Base-by-base conservation (phyloP, 2,888 invertebrate genomes). In the Aricia artaxerxes region DNA sequence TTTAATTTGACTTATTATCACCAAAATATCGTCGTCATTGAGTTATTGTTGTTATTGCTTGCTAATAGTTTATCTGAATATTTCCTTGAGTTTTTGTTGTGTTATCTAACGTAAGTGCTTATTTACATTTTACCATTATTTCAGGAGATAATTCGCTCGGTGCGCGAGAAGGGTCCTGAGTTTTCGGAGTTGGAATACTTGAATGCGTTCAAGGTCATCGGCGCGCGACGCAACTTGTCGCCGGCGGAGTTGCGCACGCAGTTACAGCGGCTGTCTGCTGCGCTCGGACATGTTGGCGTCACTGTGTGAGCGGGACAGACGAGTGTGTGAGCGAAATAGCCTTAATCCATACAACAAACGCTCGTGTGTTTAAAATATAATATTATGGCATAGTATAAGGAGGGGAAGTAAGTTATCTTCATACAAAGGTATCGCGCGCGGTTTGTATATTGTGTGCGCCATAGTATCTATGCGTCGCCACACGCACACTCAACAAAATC, bases 131-230 rank as follows among this genome's bases (percentile, higher is more conserved):
- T 13, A 11, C 61, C 57, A 79, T 16, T 9, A 31, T 64, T 35
- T 16, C 91, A 98, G 97, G 98, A 98, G 91, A 97, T 99, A 85
- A 95, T 99, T 81, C 96, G 96, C 82, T 95, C 96, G 53, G 96
- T 99, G 13, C 95, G 98, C 76, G 98, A 98, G 89, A 97, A 97
- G 84, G 98, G 99, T 1, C 96, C 98, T 0, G 97, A 97, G 88
- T 98, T 98, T 91, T 97, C 97, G 0, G 97, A 98, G 89, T 93
- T 97, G 85, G 98, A 99, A 89, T 98, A 99, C 88, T 95, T 97
- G 88, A 97, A 97, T 89, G 97, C 98, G 61, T 95, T 98, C 87
- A 97, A 97, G 86, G 95, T 98, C 83, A 97, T 96, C 87, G 97
- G 95, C 86, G 96, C 95, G 88, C 96, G 94, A 11, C 95, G 95